Percentiles rank a stretch among this genome's conserved stretches.
Evolutionary conservation across 2,888 invertebrate genomes (phyloP).

Genomic region (Tetragonula carbonaria): DNA sequence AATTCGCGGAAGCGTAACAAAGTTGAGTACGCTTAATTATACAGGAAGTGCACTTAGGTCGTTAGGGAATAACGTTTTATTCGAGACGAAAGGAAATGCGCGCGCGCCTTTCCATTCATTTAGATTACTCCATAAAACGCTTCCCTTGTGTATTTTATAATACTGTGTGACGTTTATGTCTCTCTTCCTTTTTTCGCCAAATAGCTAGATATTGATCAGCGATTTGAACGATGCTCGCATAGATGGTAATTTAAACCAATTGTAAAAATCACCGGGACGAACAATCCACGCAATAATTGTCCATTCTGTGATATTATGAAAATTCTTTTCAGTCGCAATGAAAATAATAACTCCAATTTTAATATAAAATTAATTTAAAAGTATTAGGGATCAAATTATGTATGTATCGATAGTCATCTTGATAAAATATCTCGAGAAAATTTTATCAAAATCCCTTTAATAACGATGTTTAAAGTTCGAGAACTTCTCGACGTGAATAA

Average conservation of each 20-base stretch:
- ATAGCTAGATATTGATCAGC: slow-evolving; percentile 26
- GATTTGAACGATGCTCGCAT: slow-evolving; percentile 20
- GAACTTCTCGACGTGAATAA: neutral
- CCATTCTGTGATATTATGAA: neutral
- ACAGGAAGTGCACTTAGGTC: slow-evolving; percentile 54
- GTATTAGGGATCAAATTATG: neutral
- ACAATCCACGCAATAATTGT: neutral
- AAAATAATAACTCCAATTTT: neutral
- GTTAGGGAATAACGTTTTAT: slow-evolving; percentile 56
- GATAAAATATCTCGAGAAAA: neutral
- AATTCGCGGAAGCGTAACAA: slow-evolving; percentile 46
- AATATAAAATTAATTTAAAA: neutral
- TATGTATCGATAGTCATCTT: neutral
- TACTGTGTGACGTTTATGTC: slow-evolving; percentile 14
- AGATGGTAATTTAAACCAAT: slow-evolving; percentile 41
- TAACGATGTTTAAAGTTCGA: neutral
- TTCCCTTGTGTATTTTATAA: slow-evolving; percentile 35
- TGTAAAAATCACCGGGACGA: slow-evolving; percentile 2
- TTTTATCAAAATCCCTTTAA: neutral
- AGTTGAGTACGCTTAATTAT: slow-evolving; percentile 57
- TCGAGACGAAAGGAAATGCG: slow-evolving; percentile 54
- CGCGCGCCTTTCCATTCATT: slow-evolving; percentile 57
- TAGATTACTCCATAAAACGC: slow-evolving; percentile 53
- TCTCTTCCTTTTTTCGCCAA: neutral
- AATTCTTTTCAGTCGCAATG: neutral